These are phyloP conservation scores for Mycalesis mineus DNA, from an alignment of 2,888 invertebrate species.

Conservation along the genomic window DNA sequence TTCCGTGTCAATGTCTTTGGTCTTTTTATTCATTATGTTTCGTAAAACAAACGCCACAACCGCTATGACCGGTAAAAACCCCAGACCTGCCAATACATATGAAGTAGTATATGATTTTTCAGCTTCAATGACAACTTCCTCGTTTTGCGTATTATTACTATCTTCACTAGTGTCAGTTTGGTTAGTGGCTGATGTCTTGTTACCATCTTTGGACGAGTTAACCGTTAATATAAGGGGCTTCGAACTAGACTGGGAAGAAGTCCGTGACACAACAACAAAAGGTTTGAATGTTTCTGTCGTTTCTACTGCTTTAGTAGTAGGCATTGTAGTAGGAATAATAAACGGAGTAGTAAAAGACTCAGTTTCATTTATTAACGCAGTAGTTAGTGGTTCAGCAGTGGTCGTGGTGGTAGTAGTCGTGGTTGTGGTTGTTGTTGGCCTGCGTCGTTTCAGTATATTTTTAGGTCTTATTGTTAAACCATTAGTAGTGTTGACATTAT, in stretches of 20 bases:
- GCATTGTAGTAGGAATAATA: slow-evolving; percentile 24
- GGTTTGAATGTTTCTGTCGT: slow-evolving; percentile 48
- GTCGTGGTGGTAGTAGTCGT: slow-evolving; percentile 45
- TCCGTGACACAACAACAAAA: slow-evolving; percentile 63
- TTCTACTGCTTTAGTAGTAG: slow-evolving; percentile 32
- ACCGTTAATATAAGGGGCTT: slow-evolving; percentile 43
- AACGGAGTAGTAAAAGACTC: slow-evolving; percentile 22
- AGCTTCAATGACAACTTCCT: slow-evolving; percentile 77
- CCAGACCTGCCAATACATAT: slow-evolving; percentile 79
- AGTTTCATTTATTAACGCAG: slow-evolving; percentile 25
- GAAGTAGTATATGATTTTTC: slow-evolving; percentile 80
- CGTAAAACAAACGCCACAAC: slow-evolving; percentile 78
- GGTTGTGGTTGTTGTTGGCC: slow-evolving; percentile 67
- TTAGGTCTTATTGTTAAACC: slow-evolving; percentile 51
- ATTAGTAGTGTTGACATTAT: slow-evolving; percentile 45
- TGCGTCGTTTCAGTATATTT: slow-evolving; percentile 55
- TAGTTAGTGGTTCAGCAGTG: slow-evolving; percentile 30
- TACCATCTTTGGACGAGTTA: slow-evolving; percentile 36
- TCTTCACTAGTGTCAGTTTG: slow-evolving; percentile 42
- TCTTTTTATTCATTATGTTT: slow-evolving; percentile 74
- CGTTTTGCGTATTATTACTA: slow-evolving; percentile 51
- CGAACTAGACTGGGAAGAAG: slow-evolving; percentile 62
- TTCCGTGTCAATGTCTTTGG: slow-evolving; percentile 76
- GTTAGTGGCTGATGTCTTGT: slow-evolving; percentile 39
- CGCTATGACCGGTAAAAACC: slow-evolving; percentile 78